These are phyloP conservation scores for Tichodroma muraria DNA, from an alignment of 2,113 vertebrate species.

Conservation along the genomic window DNA sequence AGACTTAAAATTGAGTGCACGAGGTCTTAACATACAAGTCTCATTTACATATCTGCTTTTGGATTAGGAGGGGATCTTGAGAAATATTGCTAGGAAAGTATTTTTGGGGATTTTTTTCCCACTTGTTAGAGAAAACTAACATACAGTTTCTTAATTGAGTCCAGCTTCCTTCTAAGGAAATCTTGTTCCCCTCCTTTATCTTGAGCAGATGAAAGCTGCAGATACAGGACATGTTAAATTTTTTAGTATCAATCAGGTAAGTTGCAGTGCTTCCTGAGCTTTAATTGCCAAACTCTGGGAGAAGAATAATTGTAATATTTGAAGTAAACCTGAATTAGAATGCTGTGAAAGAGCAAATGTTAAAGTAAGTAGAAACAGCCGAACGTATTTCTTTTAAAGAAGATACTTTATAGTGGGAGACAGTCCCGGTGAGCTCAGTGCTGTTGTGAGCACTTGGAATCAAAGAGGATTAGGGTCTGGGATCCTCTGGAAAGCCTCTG, in stretches of 20 bases:
- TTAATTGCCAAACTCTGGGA: neutral
- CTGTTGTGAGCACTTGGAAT: neutral
- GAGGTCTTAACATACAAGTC: neutral
- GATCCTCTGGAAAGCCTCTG: neutral
- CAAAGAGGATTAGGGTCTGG: neutral
- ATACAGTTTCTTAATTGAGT: neutral
- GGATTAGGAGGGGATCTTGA: neutral
- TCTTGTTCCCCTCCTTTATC: neutral
- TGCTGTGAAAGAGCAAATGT: neutral
- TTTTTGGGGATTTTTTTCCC: accelerated
- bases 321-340: neutral
- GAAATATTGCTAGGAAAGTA: neutral
- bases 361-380: neutral
- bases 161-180: neutral
- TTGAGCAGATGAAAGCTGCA: neutral
- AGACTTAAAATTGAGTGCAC: neutral
- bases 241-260: neutral
- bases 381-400: neutral
- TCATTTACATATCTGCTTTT: conserved; percentile 15
- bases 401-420: neutral
- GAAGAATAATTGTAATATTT: neutral
- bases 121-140: neutral
- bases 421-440: neutral
- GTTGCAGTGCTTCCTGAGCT: neutral
- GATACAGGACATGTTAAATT: neutral